Conservation (phyloP, 1,140 invertebrate species). For the Drosophila kurseongensis region DNA sequence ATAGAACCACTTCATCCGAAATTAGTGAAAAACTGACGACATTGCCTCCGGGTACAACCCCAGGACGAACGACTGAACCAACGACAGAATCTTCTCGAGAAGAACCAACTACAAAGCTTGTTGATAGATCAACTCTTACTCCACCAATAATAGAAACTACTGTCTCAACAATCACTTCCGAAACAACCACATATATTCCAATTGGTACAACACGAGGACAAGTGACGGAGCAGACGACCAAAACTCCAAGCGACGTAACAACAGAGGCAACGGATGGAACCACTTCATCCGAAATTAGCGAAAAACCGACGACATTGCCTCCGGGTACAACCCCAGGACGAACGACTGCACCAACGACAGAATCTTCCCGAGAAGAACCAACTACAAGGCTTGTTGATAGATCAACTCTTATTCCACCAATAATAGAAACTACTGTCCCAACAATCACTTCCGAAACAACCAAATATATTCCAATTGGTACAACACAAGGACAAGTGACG, state of each 20-base stretch:
- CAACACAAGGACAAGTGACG: neutral
- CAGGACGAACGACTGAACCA: too few relatives aligned
- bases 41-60: too few relatives aligned
- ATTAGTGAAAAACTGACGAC: too few relatives aligned
- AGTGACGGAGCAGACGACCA: neutral
- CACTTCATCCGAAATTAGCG: neutral
- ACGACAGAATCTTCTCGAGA: too few relatives aligned
- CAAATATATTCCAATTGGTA: neutral
- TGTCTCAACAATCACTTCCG: neutral
- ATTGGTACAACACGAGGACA: neutral
- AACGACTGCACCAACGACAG: neutral
- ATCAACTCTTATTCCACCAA: neutral
- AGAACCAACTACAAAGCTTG: too few relatives aligned
- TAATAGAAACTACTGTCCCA: neutral
- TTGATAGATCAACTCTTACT: too few relatives aligned
- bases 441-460: neutral
- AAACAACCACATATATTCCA: neutral
- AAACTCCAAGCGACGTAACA: neutral
- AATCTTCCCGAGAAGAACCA: neutral
- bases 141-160: neutral
- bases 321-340: neutral
- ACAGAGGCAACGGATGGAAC: neutral
- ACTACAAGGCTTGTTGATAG: neutral
- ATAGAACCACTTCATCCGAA: too few relatives aligned
- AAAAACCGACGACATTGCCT: too few relatives aligned